A percentile compares a stretch with the other conserved stretches of the same genome.
phyloP scores from a whole-genome alignment of 2,797 vertebrate species.

The Phataginus tricuspis region DNA sequence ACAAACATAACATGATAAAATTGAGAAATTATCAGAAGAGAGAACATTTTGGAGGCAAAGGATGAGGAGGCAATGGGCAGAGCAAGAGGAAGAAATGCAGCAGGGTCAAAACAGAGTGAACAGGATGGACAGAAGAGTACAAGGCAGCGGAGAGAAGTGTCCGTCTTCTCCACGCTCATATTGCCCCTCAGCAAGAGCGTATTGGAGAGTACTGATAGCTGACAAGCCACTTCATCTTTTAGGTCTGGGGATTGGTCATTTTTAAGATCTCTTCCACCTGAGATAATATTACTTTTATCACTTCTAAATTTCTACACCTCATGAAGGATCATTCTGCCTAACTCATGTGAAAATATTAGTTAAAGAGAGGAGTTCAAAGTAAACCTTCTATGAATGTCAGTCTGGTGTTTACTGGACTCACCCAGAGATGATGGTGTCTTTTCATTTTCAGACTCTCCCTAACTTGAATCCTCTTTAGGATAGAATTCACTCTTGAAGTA shows the following conservation, averaged over 20 bases:
- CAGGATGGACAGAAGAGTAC: neutral
- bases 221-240: too few species aligned
- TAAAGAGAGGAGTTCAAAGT: neutral
- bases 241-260: neutral
- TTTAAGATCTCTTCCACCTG: neutral
- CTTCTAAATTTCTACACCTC: neutral
- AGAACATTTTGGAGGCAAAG: neutral
- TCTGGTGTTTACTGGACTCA: neutral
- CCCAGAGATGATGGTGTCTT: neutral
- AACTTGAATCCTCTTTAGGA: neutral
- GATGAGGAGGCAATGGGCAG: neutral
- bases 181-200: neutral
- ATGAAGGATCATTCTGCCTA: neutral
- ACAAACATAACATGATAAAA: neutral
- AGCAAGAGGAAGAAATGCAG: neutral
- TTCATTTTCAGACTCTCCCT: neutral
- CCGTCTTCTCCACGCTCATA: neutral
- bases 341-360: neutral
- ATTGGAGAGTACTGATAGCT: neutral
- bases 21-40: neutral
- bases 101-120: neutral
- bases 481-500: neutral
- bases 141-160: rapidly evolving
- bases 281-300: neutral
- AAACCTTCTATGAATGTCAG: neutral